A percentile compares a stretch with the other conserved stretches of the same genome.
These are phyloP conservation scores for Cephalopachus bancanus DNA, from an alignment of 2,797 vertebrate genomes.

Conservation along the genomic window DNA sequence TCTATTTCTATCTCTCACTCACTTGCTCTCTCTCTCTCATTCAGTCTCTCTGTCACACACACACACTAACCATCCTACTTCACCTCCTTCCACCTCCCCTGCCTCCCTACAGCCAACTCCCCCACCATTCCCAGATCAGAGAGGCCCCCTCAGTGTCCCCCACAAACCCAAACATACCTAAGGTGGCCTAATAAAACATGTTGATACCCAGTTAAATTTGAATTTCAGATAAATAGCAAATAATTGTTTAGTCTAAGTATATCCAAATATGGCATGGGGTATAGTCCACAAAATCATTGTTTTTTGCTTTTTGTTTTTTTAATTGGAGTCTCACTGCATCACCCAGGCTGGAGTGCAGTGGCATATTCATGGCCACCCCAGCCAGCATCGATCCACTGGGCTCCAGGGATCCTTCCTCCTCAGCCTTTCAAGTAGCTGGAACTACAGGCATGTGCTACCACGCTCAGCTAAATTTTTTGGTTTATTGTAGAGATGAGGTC, in stretches of 20 bases:
- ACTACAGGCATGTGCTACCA: too few species aligned
- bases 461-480: too few species aligned
- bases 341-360: too few species aligned
- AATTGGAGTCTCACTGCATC: too few species aligned
- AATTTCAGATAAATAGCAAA: constrained; percentile 30
- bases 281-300: background rate
- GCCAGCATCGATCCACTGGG: too few species aligned
- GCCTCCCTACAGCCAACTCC: background rate
- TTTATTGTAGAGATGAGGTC: too few species aligned
- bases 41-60: background rate
- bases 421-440: too few species aligned
- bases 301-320: too few species aligned
- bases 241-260: background rate
- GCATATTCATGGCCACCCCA: too few species aligned
- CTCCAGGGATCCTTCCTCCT: too few species aligned
- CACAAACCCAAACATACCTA: background rate
- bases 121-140: too few species aligned
- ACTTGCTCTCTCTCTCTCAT: background rate
- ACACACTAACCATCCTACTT: background rate
- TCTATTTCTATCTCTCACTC: background rate
- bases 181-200: background rate
- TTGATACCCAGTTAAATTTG: background rate
- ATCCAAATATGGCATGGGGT: background rate
- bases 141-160: background rate
- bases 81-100: background rate